These are phyloP conservation scores for Danaus plexippus DNA, from an alignment of 1,140 invertebrate species.

Conservation along the genomic window DNA sequence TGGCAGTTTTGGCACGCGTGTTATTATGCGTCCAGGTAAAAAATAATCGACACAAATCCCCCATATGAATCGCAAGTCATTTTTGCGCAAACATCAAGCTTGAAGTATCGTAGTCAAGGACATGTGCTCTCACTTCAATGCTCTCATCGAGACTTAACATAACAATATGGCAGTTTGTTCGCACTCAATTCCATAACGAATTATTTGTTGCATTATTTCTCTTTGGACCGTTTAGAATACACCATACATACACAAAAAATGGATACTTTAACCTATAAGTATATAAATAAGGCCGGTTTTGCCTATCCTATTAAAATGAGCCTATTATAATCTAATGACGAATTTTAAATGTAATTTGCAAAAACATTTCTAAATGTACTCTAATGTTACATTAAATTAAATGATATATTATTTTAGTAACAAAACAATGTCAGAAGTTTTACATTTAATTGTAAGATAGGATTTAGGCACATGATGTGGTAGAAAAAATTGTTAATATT, in stretches of 20 bases:
- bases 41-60: too few relatives aligned
- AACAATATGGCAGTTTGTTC: constrained; percentile 65
- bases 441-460: too few relatives aligned
- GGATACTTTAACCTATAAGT: constrained; percentile 40
- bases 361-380: too few relatives aligned
- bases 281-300: constrained; percentile 59
- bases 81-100: too few relatives aligned
- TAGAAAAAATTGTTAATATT: constrained; percentile 1
- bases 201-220: constrained; percentile 32
- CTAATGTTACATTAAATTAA: too few relatives aligned
- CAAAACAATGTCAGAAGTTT: too few relatives aligned
- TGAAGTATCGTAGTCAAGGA: too few relatives aligned
- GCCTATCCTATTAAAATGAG: constrained; percentile 53
- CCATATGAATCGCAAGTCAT: too few relatives aligned
- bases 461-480: constrained; percentile 32
- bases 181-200: constrained; percentile 64
- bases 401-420: too few relatives aligned
- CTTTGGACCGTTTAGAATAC: constrained; percentile 35
- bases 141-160: constrained; percentile 29
- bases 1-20: too few relatives aligned
- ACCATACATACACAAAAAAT: constrained; percentile 29
- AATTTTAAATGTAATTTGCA: neutral
- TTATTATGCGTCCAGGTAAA: too few relatives aligned
- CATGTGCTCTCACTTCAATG: too few relatives aligned
- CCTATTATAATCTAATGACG: constrained; percentile 9